A percentile compares a stretch with the other conserved stretches of the same genome.
phyloP scores from a whole-genome alignment of 2,113 vertebrate species.

The Ivindomyrus marchei region DNA sequence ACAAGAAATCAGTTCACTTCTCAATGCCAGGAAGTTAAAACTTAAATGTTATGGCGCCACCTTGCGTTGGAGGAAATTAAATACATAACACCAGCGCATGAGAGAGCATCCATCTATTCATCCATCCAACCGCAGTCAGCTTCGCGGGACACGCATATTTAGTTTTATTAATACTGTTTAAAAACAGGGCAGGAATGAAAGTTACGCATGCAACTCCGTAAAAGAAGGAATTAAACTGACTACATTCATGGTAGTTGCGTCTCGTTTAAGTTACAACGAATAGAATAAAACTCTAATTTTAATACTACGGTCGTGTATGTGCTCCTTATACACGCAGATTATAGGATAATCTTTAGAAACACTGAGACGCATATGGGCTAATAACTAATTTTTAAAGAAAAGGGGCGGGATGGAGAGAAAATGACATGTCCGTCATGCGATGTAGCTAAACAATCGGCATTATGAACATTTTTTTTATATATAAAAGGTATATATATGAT shows the following conservation, averaged over 20 bases:
- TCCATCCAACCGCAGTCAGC: neutral
- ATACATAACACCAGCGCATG: neutral
- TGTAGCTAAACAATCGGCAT: neutral
- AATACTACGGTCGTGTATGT: neutral
- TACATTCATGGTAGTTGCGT: neutral
- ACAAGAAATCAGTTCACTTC: neutral
- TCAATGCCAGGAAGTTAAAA: neutral
- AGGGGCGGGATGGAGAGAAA: neutral
- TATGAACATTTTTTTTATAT: neutral
- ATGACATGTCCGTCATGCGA: neutral
- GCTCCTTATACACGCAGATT: neutral
- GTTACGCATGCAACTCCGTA: neutral
- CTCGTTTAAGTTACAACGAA: neutral
- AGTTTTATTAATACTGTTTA: neutral
- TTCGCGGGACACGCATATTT: neutral
- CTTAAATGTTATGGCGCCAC: slow-evolving; percentile 13
- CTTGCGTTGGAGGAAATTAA: neutral
- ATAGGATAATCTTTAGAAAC: neutral
- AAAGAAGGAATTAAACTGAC: neutral
- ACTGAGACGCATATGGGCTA: neutral
- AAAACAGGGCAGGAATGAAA: neutral
- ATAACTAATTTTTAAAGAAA: neutral
- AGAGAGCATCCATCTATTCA: neutral
- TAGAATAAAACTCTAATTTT: neutral
- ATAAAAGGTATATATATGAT: neutral